Base-by-base conservation (phyloP, 92 coral and sea anemone genomes). In the Diadumene lineata region DNA sequence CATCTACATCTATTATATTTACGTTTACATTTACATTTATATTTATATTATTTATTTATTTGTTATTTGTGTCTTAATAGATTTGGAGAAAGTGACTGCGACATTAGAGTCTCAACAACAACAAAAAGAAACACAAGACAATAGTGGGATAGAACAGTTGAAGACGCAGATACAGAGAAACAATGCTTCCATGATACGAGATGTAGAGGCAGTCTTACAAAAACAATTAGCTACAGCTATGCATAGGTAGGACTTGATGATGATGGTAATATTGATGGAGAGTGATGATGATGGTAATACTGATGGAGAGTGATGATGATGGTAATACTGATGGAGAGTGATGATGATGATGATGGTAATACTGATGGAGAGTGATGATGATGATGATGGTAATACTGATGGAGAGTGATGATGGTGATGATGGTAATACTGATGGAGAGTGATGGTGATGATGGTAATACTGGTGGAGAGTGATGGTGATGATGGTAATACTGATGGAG, bases 101-200 rank as follows among this genome's bases (percentile, higher is more conserved):
- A 72, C 92, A 0, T 50, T 90, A 66, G 86, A 88, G 69, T 68
- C 80, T 53, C 92, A 81, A 66, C 74, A 83, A 60, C 84, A 84
- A 31, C 88, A 88, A 82, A 84, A 81, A 66, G 92, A 94, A 30
- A 81, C 80, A 33, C 78, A 78, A 2, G 86, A 82, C 50, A 90
- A 97, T 34, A n/a, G n/a, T n/a, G 79, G 90, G 43, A 77, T 92
- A 64, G 88, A 89, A 73, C 98, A 92, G 86, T 76, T 94, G 7
- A 90, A 94, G 86, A 43, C 88, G 11, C 90, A 88, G 68, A 84
- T 87, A 21, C 84, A 92, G 61, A 92, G 87, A 50, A 29, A 48
- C 44, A 85, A 88, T 21, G 75, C 97, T 26, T 81, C 66, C 53
- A 32, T 91, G 61, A 74, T 84, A 75, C 81, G 84, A 22, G 92